Evolutionary conservation across 1,140 invertebrate species (phyloP), one percentile per base, ranked within the genome.

Genomic region (Argopecten irradians): DNA sequence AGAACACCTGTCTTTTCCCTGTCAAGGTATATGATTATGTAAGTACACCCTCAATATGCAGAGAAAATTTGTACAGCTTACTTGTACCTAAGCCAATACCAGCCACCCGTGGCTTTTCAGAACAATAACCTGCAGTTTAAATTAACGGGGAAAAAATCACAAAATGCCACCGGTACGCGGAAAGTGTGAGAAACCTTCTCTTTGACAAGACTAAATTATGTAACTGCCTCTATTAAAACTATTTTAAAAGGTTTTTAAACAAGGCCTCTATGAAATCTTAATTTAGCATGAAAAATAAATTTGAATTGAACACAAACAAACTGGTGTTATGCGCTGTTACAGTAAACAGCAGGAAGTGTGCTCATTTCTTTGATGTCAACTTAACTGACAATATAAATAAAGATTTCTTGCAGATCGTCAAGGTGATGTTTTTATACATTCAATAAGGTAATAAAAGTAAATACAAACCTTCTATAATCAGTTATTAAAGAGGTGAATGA

Each of bases 231-330:
- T 28, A 71, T 71, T 71, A 71, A 71, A 22, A 71, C 55, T 71
- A 5, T 71, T 13, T 5, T 28, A 5, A 71, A 22, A 71, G 55
- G 22, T 28, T 7, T 71, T 71, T 71, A 71, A 71, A 71, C 22
- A 71, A 71, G 8, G 28, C 55, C 55, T 71, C 28, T 71, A 28
- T 71, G 55, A 71, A 28, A 28, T 71, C 22, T 16, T 71, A 71
- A 71, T 71, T 28, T 71, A n/a, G 55, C 55, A 71, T 71, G 55
- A 71, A 71, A n/a, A n/a, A 71, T 71, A 71, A 28, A 71, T 71
- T 71, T 71, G 55, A 71, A 71, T 71, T 71, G n/a, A 5, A 71
- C 22, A 71, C 55, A 71, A 71, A 71, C 55, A 71, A 71, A 71
- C 22, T 71, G 55, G 22, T n/a, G 7, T n/a, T 71, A 71, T 71